Evolutionary conservation across 2,797 vertebrate genomes (phyloP), one percentile per base, ranked within the genome.

Genomic region (Holocentrus rufus): DNA sequence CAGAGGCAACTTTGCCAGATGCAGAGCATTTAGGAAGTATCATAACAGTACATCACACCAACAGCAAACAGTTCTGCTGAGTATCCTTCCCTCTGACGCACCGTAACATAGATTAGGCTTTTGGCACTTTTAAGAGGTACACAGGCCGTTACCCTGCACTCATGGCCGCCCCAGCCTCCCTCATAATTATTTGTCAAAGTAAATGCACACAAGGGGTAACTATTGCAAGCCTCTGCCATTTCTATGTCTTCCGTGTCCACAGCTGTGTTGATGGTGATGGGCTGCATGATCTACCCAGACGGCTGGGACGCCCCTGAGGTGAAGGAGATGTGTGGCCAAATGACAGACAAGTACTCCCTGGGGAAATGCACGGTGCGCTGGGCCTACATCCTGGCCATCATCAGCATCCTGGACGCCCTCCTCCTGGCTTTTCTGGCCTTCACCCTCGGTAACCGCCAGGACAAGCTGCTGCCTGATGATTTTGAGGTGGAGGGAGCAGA

Each of bases 381-480:
- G 97, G 96, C 97, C 0, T 99, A 98, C 93, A 97, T 99, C 92
- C 91, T 99, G 72, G 97, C 96, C 83, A 96, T 99, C 89, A 96
- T 99, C 70, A 95, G 96, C 87, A 97, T 99, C 80, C 93, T 99
- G 0, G 97, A 99, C 0, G 94, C 97, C 0, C 85, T 95, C 71
- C 94, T 99, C 31, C 94, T 99, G 64, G 94, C 97, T 15, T 93
- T 98, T 66, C 86, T 99, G 67, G 96, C 96, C 64, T 99, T 99
- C 3, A 97, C 97, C 15, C 85, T 99, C 57, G 98, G 97, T 10
- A 99, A 96, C 90, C 87, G 98, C 13, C 97, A 99, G 87, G 98
- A 99, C 90, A 95, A 94, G 44, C 95, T 99, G 76, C 94, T 99
- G 53, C 96, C 97, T 0, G 95, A 97, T 0, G 95, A 98, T 85